Evolutionary conservation across 1,140 invertebrate genomes (phyloP), one percentile per base, ranked within the genome.

Genomic region (Eulimnadia texana): DNA sequence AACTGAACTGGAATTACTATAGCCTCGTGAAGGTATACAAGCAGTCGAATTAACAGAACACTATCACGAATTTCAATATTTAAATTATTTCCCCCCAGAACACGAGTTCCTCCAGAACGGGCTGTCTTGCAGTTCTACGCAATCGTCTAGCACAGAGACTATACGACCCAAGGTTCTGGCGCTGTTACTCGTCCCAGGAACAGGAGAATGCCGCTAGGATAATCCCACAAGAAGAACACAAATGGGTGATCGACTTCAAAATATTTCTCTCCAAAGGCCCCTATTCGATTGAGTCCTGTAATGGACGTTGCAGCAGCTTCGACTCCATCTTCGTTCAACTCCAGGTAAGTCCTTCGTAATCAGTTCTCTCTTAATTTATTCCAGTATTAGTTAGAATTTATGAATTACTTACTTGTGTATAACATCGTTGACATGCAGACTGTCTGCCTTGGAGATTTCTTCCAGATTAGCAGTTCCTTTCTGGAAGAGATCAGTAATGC

Each of bases 211-310:
- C 70, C 70, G 49, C 64, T 70, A 51, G 67, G 67, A 62, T 74
- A 71, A 63, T 75, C 73, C 71, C 72, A 73, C 50, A 75, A 69
- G 59, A 75, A 70, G 64, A 74, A 73, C n/a, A 74, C 50, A 61
- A 74, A 74, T 1, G 73, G 71, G 55, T 72, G 71, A 63, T 74
- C 71, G 25, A 73, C 72, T 66, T 74, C 72, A 65, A 74, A 73
- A 60, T 70, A 72, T 56, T 70, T 69, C 52, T 71, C 71, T 13
- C 68, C 68, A 59, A 68, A 68, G 59, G 60, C 60, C 61, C 65
- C 71, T 27, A 70, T 60, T 50, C 65, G 59, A 55, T 72, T 67
- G 3, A 70, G 63, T 19, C 65, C 65, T 1, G 68, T 54, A 2
- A 67, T 64, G 13, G 69, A 68, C 0, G 67, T 66, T 1, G 68